Percentiles rank a stretch among this genome's conserved stretches.
These are phyloP conservation scores for Probaryconus sp. DNA, from an alignment of 1,140 invertebrate genomes.

Conservation along the genomic window DNA sequence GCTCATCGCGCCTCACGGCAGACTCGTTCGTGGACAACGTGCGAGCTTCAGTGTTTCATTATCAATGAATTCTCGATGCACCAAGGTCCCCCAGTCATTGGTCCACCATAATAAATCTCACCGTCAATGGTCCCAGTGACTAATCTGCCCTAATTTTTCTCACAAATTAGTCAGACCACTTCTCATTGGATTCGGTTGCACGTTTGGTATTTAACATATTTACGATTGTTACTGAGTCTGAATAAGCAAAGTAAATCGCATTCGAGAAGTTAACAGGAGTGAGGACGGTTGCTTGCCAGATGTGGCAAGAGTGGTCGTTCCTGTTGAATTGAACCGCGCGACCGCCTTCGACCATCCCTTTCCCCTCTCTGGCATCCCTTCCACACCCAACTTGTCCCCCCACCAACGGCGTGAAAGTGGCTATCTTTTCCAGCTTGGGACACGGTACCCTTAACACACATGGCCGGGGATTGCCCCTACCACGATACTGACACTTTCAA, in stretches of 20 bases:
- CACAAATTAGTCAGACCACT: constrained; percentile 21
- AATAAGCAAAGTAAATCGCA: constrained; percentile 3
- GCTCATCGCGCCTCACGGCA: constrained; percentile 64
- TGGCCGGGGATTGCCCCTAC: constrained; percentile 59
- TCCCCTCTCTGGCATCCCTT: constrained; percentile 63
- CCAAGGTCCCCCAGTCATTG: too few relatives aligned
- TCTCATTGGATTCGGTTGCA: constrained; percentile 9
- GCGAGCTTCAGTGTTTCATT: background rate
- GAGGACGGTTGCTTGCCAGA: constrained; percentile 72
- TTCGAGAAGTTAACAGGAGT: constrained; percentile 45
- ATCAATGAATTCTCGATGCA: background rate
- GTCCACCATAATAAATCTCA: too few relatives aligned
- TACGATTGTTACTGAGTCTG: constrained; percentile 1
- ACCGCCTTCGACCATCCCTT: constrained; percentile 74
- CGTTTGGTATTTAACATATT: constrained; percentile 11
- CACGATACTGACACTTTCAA: constrained; percentile 63
- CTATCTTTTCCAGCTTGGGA: constrained; percentile 72
- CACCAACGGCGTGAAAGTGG: constrained; percentile 64
- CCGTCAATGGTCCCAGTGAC: too few relatives aligned
- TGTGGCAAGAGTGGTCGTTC: constrained; percentile 72
- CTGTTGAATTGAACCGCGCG: constrained; percentile 75
- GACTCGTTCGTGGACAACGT: constrained; percentile 13
- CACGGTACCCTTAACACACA: constrained; percentile 61
- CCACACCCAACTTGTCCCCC: constrained; percentile 47
- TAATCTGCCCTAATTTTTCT: background rate